Conservation (phyloP, 2,797 vertebrate genomes). For the Hippopotamyrus pictus region DNA sequence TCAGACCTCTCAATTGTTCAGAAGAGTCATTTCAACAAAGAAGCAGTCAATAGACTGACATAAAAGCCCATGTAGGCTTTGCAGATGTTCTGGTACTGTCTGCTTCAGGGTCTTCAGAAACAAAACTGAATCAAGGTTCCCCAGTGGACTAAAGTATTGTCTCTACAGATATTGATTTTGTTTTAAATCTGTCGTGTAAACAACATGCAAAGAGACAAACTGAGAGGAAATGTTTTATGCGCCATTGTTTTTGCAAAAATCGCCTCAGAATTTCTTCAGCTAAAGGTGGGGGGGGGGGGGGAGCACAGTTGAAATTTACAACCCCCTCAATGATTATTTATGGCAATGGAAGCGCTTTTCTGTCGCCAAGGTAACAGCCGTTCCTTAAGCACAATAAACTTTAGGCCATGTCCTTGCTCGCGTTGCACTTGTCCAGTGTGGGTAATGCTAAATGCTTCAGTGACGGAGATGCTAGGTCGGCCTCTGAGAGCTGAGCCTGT, state of each 20-base stretch:
- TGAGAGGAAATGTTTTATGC: neutral
- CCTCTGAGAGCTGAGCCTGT: neutral
- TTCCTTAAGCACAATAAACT: conserved; percentile 44
- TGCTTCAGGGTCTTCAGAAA: neutral
- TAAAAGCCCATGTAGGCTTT: neutral
- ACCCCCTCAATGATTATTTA: conserved; percentile 55
- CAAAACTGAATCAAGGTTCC: neutral
- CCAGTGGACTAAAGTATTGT: neutral
- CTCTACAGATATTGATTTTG: neutral
- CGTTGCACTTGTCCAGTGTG: neutral
- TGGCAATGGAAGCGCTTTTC: conserved; percentile 48
- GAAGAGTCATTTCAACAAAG: neutral
- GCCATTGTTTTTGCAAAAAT: neutral
- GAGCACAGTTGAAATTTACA: conserved; percentile 38
- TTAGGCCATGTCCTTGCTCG: conserved; percentile 49
- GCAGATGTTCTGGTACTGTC: neutral
- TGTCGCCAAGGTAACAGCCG: conserved; percentile 69
- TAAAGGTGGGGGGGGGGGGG: neutral
- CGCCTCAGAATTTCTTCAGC: neutral
- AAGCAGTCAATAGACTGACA: neutral
- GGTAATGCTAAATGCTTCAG: neutral
- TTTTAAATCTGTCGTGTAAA: neutral
- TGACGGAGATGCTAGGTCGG: neutral
- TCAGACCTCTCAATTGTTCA: neutral
- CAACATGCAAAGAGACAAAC: neutral